Evolutionary conservation across 1,140 invertebrate genomes (phyloP).

Genomic region (Eciton burchellii): DNA sequence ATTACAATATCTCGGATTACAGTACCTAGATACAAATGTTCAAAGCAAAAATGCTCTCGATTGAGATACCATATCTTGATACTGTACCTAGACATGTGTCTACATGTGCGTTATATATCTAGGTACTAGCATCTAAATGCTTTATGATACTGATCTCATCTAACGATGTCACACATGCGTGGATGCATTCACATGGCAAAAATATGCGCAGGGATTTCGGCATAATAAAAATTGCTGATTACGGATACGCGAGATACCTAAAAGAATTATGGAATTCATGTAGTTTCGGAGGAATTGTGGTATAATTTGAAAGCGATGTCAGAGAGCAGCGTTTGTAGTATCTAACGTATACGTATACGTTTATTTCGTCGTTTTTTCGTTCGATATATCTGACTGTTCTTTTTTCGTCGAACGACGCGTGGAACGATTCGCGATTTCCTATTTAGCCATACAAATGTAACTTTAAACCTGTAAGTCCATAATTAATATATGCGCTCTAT

Average conservation of each 20-base stretch:
- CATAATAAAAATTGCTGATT: constrained; percentile 17
- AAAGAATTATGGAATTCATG: constrained; percentile 21
- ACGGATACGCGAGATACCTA: constrained; percentile 5
- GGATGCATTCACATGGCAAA: constrained; percentile 28
- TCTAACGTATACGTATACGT: constrained; percentile 23
- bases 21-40: constrained; percentile 54
- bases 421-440: constrained; percentile 35
- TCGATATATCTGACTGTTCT: constrained; percentile 6
- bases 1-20: constrained; percentile 36
- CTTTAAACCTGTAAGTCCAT: constrained; percentile 50
- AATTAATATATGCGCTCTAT: constrained; percentile 79
- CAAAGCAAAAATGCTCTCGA: constrained; percentile 34
- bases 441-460: constrained; percentile 63
- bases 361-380: background rate
- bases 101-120: constrained; percentile 18
- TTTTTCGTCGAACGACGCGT: constrained; percentile 17
- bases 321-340: constrained; percentile 27
- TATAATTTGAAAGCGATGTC: constrained; percentile 64
- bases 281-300: constrained; percentile 41
- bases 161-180: constrained; percentile 12
- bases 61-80: constrained; percentile 21
- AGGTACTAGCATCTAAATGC: constrained; percentile 10
- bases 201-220: constrained; percentile 20
- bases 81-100: constrained; percentile 4
- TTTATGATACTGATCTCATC: constrained; percentile 16